Base-by-base conservation (phyloP, 2,113 vertebrate genomes). In the Sceloporus tristichus region DNA sequence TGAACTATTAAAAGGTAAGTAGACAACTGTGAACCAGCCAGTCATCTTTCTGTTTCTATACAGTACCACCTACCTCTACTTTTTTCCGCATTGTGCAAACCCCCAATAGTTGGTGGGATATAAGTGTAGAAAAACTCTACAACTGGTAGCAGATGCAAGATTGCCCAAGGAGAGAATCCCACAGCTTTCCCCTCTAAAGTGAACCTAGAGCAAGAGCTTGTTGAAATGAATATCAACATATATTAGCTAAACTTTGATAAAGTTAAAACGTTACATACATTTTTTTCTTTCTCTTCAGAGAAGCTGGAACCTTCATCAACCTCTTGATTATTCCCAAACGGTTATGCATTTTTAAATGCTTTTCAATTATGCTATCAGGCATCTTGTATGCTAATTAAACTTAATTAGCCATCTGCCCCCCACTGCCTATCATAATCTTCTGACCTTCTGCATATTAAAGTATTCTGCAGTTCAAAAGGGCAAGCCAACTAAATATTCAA, bases 321-420 rank as follows among this genome's bases (percentile, higher is more conserved):
- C 1, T 1, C 42, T 78, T 85, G 62, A 66, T 16, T 73, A 34
- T 11, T 77, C 79, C 78, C 84, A 66, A 5, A 48, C 34, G 9
- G 1, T 82, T 21, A 65, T 0, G 0, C n/a, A 65, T 85, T 87
- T 91, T 87, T 86, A 42, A 40, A 79, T 73, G 54, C 84, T 86
- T 89, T 85, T 85, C 71, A 90, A 75, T 79, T 89, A 79, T 79
- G 87, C 66, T 62, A 59, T 79, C 53, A 54, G 77, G 40, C 71
- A 66, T 82, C 42, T 85, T 29, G 42, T 82, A 80, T 81, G 88
- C 29, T 82, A 86, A 85, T 82, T 40, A 56, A 79, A 40, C n/a
- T 82, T 90, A 87, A 81, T 81, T 78, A 48, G 53, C 53, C 85
- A 84, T 76, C 77, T 85, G 23, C 27, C 68, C 53, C 48, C 25